phyloP scores from a whole-genome alignment of 2,113 vertebrate species.

The Microcebus jonahi region DNA sequence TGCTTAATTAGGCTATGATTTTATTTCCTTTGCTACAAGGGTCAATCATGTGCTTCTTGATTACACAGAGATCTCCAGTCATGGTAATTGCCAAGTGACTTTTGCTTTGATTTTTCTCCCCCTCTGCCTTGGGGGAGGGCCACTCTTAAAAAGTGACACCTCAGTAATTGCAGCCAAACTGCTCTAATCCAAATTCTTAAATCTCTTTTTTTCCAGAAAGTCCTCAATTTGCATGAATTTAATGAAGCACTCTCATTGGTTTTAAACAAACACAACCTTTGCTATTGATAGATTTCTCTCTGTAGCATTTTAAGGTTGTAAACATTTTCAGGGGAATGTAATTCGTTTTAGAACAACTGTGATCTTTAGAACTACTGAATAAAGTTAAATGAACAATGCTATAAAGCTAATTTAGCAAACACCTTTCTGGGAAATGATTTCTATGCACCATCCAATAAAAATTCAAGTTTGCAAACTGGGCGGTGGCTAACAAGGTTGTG shows the following conservation, averaged over 20 bases:
- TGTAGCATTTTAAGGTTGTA: not conserved
- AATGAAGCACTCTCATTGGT: constrained; percentile 13
- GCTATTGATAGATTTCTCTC: not conserved
- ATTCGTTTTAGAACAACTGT: constrained; percentile 25
- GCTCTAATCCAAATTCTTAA: constrained; percentile 35
- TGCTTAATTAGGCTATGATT: constrained; percentile 17
- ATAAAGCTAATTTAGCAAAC: constrained; percentile 27
- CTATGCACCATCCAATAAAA: constrained; percentile 17
- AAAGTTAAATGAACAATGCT: not conserved
- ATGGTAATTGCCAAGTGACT: not conserved
- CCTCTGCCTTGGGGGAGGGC: not conserved
- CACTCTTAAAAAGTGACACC: constrained; percentile 52
- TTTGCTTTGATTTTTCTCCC: not conserved
- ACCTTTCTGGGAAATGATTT: constrained; percentile 46
- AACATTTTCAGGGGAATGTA: not conserved
- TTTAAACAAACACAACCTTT: constrained; percentile 22
- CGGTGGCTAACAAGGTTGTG: not conserved
- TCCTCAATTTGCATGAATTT: constrained; percentile 15
- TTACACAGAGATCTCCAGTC: constrained; percentile 13
- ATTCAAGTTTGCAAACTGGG: not conserved
- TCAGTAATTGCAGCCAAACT: not conserved
- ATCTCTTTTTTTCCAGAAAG: constrained; percentile 44
- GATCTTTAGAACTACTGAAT: not conserved
- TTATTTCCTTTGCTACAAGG: constrained; percentile 53
- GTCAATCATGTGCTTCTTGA: constrained; percentile 75